Conservation (phyloP, 37 sponge, comb jelly and placozoan species). For the Mnemiopsis leidyi region DNA sequence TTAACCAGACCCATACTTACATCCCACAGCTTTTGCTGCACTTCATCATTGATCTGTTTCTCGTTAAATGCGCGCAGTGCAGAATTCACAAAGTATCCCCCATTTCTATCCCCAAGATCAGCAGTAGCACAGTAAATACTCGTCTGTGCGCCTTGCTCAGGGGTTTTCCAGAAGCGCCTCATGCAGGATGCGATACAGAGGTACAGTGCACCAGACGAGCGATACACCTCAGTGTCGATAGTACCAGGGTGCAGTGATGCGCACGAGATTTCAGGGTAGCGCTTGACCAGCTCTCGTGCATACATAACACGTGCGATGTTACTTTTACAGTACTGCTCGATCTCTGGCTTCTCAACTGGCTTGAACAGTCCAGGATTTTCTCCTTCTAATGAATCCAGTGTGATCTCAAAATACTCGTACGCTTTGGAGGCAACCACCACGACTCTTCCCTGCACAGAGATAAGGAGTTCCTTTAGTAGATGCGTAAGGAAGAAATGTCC, state of each 20-base stretch:
- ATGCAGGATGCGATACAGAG: neutral
- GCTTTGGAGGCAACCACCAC: constrained; percentile 9
- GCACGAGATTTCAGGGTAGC: neutral
- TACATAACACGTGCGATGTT: neutral
- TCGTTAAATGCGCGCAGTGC: neutral
- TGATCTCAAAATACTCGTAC: neutral
- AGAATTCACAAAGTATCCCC: neutral
- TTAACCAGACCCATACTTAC: neutral
- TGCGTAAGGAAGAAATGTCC: constrained; percentile 30
- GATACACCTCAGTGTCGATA: neutral
- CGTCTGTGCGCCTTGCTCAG: constrained; percentile 34
- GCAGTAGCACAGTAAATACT: constrained; percentile 53
- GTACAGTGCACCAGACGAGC: neutral
- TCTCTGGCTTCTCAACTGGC: neutral
- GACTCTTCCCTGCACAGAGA: neutral
- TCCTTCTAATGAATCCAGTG: neutral
- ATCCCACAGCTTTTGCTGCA: constrained; percentile 36
- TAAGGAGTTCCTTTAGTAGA: neutral
- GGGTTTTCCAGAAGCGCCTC: neutral
- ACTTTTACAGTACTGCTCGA: neutral
- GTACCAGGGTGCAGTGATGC: constrained; percentile 3
- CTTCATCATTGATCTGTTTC: neutral
- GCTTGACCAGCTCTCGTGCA: neutral
- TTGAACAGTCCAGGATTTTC: constrained; percentile 16
- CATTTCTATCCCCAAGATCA: neutral